Evolutionary conservation across 1,140 invertebrate species (phyloP).

Genomic region (Zeugodacus cucurbitae): DNA sequence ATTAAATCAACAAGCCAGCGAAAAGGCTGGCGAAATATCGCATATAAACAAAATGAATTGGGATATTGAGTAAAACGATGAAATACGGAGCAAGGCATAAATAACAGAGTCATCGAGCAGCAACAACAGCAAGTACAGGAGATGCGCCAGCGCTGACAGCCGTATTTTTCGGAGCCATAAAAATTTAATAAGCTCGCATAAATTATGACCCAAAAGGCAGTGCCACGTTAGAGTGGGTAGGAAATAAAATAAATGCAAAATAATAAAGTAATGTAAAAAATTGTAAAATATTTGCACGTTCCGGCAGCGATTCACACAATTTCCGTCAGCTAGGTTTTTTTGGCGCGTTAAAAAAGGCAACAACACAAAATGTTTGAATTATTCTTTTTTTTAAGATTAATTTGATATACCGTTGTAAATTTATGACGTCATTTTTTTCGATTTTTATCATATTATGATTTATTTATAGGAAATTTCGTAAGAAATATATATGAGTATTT

Average conservation of each 20-base stretch:
- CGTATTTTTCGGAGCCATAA: neutral
- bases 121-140: neutral
- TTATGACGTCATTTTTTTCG: neutral
- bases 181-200: conserved; percentile 11
- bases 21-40: neutral
- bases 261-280: neutral
- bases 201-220: neutral
- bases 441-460: neutral
- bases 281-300: conserved; percentile 1
- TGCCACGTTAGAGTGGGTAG: neutral
- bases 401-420: neutral
- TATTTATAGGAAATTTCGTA: neutral
- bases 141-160: neutral
- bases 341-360: neutral
- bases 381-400: neutral
- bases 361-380: neutral
- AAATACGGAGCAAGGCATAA: neutral
- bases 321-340: neutral
- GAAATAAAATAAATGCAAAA: neutral
- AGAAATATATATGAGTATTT: neutral
- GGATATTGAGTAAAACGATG: neutral
- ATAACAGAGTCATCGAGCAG: neutral
- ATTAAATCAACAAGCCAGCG: neutral
- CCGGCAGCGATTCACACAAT: neutral
- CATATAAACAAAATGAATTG: neutral